Percentiles rank a stretch among this genome's conserved stretches.
Conservation (phyloP, 1,140 invertebrate species). For the Drosophila parvula region DNA sequence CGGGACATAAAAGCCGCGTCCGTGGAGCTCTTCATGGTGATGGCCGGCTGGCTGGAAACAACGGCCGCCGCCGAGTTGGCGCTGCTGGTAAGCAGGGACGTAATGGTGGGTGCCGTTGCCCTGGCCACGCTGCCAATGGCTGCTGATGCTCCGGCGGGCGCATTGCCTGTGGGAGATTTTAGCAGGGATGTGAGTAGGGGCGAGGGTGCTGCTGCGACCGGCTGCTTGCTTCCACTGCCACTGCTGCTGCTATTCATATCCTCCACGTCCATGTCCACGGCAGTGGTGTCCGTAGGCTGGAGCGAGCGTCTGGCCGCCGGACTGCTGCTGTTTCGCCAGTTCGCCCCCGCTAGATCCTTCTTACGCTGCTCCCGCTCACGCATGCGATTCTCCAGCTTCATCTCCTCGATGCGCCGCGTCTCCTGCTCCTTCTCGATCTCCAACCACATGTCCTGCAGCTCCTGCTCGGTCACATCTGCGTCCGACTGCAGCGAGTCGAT, state of each 20-base stretch:
- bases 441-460: conserved; percentile 89
- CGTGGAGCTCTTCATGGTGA: conserved; percentile 60
- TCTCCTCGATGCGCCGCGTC: conserved; percentile 87
- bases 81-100: conserved; percentile 58
- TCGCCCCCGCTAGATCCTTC: conserved; percentile 85
- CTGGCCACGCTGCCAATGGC: conserved; percentile 54
- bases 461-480: conserved; percentile 86
- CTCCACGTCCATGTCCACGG: conserved; percentile 79
- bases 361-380: conserved; percentile 89
- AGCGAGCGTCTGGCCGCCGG: conserved; percentile 29
- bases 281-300: conserved; percentile 64
- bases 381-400: conserved; percentile 88
- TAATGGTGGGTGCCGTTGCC: conserved; percentile 83
- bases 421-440: conserved; percentile 90
- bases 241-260: conserved; percentile 60
- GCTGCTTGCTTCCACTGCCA: conserved; percentile 38
- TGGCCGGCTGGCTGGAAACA: conserved; percentile 67
- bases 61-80: conserved; percentile 13
- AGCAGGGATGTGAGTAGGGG: conserved; percentile 92
- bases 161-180: conserved; percentile 88
- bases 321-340: conserved; percentile 84
- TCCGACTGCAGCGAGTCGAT: conserved; percentile 85
- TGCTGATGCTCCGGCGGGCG: conserved; percentile 2
- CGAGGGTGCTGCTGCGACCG: conserved; percentile 84
- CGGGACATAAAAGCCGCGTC: conserved; percentile 64